Evolutionary conservation across 1,140 invertebrate genomes (phyloP).

Genomic region (Euwallacea similis): DNA sequence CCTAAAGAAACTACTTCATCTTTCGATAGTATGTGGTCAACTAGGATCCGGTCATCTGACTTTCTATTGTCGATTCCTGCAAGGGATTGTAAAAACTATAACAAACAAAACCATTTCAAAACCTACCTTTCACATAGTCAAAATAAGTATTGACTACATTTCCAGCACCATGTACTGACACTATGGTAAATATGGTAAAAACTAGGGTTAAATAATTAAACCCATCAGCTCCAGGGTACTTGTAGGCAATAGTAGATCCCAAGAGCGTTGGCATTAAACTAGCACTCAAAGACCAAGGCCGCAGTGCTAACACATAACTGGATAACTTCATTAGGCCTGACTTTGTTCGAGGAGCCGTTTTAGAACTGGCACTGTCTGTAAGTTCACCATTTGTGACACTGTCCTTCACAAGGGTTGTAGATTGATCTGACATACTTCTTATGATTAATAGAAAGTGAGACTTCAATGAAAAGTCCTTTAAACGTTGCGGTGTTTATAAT

Average conservation of each 20-base stretch:
- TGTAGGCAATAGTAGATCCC: conserved; percentile 84
- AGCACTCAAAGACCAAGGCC: conserved; percentile 91
- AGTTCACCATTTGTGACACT: background rate
- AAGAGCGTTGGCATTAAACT: conserved; percentile 87
- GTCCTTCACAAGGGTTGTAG: background rate
- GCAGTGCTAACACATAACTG: conserved; percentile 81
- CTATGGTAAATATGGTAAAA: conserved; percentile 79
- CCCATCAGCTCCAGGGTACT: conserved; percentile 65
- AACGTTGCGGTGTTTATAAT: no score
- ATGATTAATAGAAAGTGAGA: no score
- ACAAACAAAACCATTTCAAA: background rate
- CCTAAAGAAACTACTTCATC: conserved; percentile 79
- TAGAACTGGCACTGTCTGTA: background rate
- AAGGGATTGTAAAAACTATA: conserved; percentile 3
- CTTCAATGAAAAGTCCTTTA: no score
- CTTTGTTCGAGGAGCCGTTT: background rate
- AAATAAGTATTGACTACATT: conserved; percentile 98
- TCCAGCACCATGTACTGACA: conserved; percentile 92
- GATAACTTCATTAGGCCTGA: conserved; percentile 78
- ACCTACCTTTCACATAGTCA: conserved; percentile 81
- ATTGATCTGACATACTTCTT: background rate
- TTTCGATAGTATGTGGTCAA: conserved; percentile 84
- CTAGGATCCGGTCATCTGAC: conserved; percentile 89
- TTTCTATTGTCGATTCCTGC: conserved; percentile 82
- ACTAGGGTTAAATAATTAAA: conserved; percentile 80